Evolutionary conservation across 2,113 vertebrate genomes (phyloP).

Genomic region (Hassar affinis): DNA sequence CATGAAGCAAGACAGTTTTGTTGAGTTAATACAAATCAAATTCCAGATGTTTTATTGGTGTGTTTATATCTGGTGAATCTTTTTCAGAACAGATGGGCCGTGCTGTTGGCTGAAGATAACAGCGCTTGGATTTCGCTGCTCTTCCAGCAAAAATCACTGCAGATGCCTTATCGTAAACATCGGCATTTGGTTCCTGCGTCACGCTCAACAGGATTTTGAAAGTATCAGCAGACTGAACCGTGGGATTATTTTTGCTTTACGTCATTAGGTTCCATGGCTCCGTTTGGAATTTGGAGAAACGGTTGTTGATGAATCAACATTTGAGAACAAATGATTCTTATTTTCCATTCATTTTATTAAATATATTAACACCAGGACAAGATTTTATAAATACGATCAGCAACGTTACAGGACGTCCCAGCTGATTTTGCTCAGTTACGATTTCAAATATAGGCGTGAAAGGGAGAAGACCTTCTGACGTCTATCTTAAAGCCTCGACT

Average conservation of each 20-base stretch:
- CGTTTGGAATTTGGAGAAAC: background rate
- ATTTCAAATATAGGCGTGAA: background rate
- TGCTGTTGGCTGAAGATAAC: slow-evolving; percentile 27
- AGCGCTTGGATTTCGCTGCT: slow-evolving; percentile 12
- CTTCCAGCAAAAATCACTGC: slow-evolving; percentile 10
- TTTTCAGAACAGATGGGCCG: slow-evolving; percentile 25
- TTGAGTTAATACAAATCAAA: slow-evolving; percentile 4
- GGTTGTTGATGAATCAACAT: background rate
- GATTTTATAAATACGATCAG: background rate
- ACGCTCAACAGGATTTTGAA: slow-evolving; percentile 22
- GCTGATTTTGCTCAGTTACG: background rate
- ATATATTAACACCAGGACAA: background rate
- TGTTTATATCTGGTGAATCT: background rate
- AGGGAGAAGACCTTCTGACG: background rate
- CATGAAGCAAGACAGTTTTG: slow-evolving; percentile 9
- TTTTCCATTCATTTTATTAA: background rate
- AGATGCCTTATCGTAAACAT: slow-evolving; percentile 36
- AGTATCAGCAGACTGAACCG: slow-evolving; percentile 26
- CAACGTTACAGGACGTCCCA: too few relatives aligned
- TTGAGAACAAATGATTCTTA: background rate
- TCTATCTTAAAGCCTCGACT: background rate
- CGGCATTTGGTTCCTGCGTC: slow-evolving; percentile 28
- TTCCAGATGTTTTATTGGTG: slow-evolving; percentile 5
- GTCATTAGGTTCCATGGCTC: background rate
- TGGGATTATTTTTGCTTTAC: slow-evolving; percentile 20